Base-by-base conservation (phyloP, 2,888 invertebrate species). In the Protodeltote pygarga region DNA sequence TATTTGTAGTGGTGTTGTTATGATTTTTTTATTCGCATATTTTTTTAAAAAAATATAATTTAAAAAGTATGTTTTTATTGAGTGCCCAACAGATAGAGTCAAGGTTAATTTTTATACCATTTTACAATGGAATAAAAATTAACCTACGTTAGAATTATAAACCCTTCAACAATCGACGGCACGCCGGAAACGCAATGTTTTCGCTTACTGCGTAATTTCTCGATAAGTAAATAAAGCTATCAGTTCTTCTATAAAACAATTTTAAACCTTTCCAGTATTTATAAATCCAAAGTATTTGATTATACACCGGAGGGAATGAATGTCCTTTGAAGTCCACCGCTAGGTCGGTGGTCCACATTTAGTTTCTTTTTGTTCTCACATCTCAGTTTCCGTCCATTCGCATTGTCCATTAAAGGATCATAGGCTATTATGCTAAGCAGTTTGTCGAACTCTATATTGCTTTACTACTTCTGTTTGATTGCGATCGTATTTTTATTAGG, bases 271-370 rank as follows among this genome's bases (percentile, higher is more conserved):
- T 82, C 79, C 58, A 79, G 79, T 68, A 21, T 31, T 48, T 41
- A 35, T 49, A 55, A 27, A 50, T 60, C 57, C 35, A 39, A 14
- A 45, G 42, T 31, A 52, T 37, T 47, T 55, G 65, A 65, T 87
- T 87, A 82, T 79, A 80, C 78, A 74, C 71, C 67, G 73, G 34
- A 54, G 45, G 69, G 60, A 60, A 57, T 71, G 60, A 60, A 57
- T 71, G 68, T 71, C 74, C 87, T 91, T 91, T 91, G 90, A 91
- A 75, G 87, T 87, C 57, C 53, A 63, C 85, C 83, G 83, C 73
- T 73, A 73, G 81, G 79, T 57, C 85, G 90, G 89, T 91, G 90
- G 90, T 89, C 91, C 71, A 73, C 75, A 77, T 75, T 73, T 77
- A 73, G 77, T 74, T 76, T 79, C 77, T 73, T 78, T 81, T 79